Conservation (phyloP, 2,113 vertebrate genomes). For the Chaenogobius annularis region DNA sequence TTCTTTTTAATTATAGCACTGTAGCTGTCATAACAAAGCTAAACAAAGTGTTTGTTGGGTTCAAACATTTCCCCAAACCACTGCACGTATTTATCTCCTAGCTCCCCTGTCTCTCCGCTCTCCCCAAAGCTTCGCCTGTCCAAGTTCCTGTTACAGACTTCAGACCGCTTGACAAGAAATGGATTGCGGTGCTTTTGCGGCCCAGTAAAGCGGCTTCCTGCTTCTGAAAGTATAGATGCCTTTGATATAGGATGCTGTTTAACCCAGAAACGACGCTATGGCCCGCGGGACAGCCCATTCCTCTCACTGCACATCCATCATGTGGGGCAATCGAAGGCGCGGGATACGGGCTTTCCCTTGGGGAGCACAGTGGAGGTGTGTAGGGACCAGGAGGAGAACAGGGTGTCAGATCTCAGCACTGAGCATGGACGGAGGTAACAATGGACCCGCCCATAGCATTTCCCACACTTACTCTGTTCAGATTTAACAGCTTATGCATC, state of each 20-base stretch:
- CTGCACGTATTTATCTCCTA: slow-evolving; percentile 40
- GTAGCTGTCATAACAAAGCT: background rate
- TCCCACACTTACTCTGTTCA: slow-evolving; percentile 58
- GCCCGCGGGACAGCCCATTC: slow-evolving; percentile 62
- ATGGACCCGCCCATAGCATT: slow-evolving; percentile 56
- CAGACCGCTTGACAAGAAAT: slow-evolving; percentile 65
- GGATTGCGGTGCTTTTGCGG: slow-evolving; percentile 62
- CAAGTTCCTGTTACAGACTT: slow-evolving; percentile 44
- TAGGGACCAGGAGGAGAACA: slow-evolving; percentile 48
- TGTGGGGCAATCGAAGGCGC: slow-evolving; percentile 66
- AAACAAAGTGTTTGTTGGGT: background rate
- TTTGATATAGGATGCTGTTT: slow-evolving; percentile 73
- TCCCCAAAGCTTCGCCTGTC: slow-evolving; percentile 39
- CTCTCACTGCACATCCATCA: slow-evolving; percentile 74
- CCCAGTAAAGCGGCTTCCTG: slow-evolving; percentile 67
- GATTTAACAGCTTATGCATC: slow-evolving; percentile 58
- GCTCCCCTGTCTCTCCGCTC: slow-evolving; percentile 18
- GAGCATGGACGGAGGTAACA: slow-evolving; percentile 61
- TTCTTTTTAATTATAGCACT: background rate
- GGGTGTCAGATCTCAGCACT: slow-evolving; percentile 61
- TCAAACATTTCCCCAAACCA: slow-evolving; percentile 24
- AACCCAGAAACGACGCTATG: slow-evolving; percentile 73
- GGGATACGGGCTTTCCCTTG: slow-evolving; percentile 63
- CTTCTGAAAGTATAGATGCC: slow-evolving; percentile 70
- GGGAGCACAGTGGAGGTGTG: slow-evolving; percentile 52